These are phyloP conservation scores for Cyanoliseus patagonus DNA, from an alignment of 2,113 vertebrate genomes.

Conservation along the genomic window DNA sequence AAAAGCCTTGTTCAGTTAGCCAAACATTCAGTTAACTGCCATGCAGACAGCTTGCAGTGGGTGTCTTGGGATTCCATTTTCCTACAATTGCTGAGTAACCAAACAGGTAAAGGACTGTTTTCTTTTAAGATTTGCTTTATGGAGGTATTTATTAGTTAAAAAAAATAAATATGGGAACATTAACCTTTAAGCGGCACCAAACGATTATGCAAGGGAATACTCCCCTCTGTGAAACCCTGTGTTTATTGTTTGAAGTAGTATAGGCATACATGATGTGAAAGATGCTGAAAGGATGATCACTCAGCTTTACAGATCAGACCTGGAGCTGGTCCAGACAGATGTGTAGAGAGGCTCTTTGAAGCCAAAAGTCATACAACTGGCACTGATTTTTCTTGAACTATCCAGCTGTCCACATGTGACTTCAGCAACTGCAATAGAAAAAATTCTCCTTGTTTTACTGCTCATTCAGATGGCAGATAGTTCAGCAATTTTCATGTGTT, in stretches of 20 bases:
- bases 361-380: neutral
- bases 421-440: neutral
- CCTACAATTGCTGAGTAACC: neutral
- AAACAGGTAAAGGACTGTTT: neutral
- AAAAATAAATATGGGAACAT: neutral
- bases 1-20: neutral
- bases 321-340: neutral
- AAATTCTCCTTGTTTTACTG: neutral
- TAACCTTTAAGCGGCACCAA: neutral
- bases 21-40: neutral
- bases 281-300: neutral
- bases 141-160: neutral
- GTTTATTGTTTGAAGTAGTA: neutral
- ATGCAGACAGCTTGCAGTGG: neutral
- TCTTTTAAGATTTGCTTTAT: neutral
- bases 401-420: neutral
- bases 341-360: neutral
- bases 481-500: neutral
- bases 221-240: neutral
- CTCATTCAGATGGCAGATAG: neutral
- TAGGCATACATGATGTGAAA: neutral
- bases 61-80: neutral
- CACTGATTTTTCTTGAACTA: neutral
- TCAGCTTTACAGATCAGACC: neutral
- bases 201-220: neutral